A percentile compares a stretch with the other conserved stretches of the same genome.
phyloP scores from a whole-genome alignment of 2,113 vertebrate species.

The Himantopus leucocephalus region DNA sequence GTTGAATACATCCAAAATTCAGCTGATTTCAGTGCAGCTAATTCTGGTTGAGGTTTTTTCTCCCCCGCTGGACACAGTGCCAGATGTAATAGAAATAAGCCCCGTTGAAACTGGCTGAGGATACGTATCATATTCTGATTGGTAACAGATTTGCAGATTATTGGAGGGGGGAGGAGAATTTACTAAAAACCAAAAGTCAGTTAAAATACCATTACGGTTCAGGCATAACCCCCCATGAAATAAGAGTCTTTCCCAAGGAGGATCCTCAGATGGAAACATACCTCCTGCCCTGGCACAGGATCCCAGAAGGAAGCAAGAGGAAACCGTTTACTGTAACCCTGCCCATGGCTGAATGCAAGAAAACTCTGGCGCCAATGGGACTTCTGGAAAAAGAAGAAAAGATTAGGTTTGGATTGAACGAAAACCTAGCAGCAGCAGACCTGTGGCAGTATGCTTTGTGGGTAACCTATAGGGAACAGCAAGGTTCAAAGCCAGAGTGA shows the following conservation, averaged over 20 bases:
- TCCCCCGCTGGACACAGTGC: conserved; percentile 9
- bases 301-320: not conserved
- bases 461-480: not conserved
- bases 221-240: not conserved
- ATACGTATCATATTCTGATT: conserved; percentile 59
- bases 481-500: not conserved
- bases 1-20: conserved; percentile 50
- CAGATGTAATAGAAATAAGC: conserved; percentile 63
- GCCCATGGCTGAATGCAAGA: not conserved
- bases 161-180: not conserved
- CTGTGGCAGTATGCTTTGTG: not conserved
- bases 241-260: not conserved
- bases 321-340: not conserved
- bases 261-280: not conserved
- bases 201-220: conserved; percentile 8
- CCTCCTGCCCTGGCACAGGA: not conserved
- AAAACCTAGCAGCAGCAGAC: not conserved
- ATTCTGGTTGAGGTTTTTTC: conserved; percentile 13
- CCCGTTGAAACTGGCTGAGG: conserved; percentile 21
- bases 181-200: not conserved
- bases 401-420: not conserved
- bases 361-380: not conserved
- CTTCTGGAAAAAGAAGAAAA: conserved; percentile 43
- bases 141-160: conserved; percentile 55
- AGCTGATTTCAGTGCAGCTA: conserved; percentile 53